phyloP scores from a whole-genome alignment of 64 coral and sea anemone genomes.

The Cladopsammia gracilis region DNA sequence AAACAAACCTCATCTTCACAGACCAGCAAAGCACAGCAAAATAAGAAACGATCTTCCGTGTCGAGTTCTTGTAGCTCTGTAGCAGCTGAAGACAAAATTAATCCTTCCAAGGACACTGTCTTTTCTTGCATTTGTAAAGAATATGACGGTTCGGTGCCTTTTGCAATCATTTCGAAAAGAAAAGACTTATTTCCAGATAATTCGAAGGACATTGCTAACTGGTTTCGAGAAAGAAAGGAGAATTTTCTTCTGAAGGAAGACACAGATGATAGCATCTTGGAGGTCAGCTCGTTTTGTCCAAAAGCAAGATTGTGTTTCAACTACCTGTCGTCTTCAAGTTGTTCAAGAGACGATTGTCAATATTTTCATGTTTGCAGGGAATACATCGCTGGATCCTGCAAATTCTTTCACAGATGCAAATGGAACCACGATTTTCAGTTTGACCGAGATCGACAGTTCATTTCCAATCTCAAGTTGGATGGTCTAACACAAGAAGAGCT shows the following conservation, averaged over 20 bases:
- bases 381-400: conserved; percentile 60
- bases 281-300: conserved; percentile 54
- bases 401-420: conserved; percentile 22
- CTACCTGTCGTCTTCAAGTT: background rate
- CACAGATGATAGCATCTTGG: conserved; percentile 26
- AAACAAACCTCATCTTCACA: background rate
- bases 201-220: conserved; percentile 34
- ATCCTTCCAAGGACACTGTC: conserved; percentile 49
- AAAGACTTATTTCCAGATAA: conserved; percentile 49
- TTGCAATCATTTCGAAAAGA: conserved; percentile 41
- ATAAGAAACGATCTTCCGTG: background rate
- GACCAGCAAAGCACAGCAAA: background rate
- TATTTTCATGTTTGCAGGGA: conserved; percentile 80
- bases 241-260: conserved; percentile 47
- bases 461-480: conserved; percentile 12
- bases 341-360: conserved; percentile 43
- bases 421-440: conserved; percentile 57
- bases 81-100: background rate
- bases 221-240: conserved; percentile 37
- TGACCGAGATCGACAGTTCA: conserved; percentile 26
- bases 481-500: conserved; percentile 47
- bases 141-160: conserved; percentile 16
- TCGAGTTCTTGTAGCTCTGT: background rate
- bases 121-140: conserved; percentile 45
- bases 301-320: conserved; percentile 77